These are phyloP conservation scores for Podarcis muralis DNA, from an alignment of 2,113 vertebrate species.

Conservation along the genomic window DNA sequence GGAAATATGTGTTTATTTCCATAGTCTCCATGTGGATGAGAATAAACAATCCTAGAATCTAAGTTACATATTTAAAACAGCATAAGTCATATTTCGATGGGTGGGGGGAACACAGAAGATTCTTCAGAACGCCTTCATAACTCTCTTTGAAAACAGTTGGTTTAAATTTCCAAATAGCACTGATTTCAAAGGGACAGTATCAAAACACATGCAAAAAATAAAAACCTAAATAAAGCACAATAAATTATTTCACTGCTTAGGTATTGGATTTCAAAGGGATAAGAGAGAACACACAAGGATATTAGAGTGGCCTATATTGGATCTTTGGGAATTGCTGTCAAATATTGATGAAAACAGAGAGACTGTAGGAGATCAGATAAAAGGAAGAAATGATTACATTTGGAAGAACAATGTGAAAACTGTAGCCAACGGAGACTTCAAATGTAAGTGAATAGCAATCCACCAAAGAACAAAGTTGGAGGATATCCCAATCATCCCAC, in stretches of 20 bases:
- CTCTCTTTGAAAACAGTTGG: constrained; percentile 74
- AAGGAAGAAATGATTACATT: constrained; percentile 81
- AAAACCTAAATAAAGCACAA: constrained; percentile 81
- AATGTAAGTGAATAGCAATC: constrained; percentile 78
- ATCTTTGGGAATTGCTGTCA: constrained; percentile 86
- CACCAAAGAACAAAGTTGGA: constrained; percentile 76
- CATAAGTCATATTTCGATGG: constrained; percentile 20
- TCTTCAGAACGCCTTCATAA: constrained; percentile 70
- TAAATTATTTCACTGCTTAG: constrained; percentile 83
- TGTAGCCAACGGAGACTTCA: constrained; percentile 77
- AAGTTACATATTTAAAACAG: constrained; percentile 25
- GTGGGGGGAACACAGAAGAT: constrained; percentile 43
- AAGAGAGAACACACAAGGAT: constrained; percentile 75
- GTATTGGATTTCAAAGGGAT: constrained; percentile 83
- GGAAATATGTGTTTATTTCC: not conserved
- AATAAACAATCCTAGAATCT: not conserved
- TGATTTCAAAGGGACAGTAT: constrained; percentile 76
- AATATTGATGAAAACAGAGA: constrained; percentile 82
- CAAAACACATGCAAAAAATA: constrained; percentile 82
- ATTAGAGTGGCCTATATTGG: constrained; percentile 79
- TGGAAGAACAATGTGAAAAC: constrained; percentile 79
- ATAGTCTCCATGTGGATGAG: not conserved
- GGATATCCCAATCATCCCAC: constrained; percentile 64
- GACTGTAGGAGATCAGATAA: constrained; percentile 82
- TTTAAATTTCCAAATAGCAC: constrained; percentile 79